Base-by-base conservation (phyloP, 2,888 invertebrate species). In the Periphyllus acericola region DNA sequence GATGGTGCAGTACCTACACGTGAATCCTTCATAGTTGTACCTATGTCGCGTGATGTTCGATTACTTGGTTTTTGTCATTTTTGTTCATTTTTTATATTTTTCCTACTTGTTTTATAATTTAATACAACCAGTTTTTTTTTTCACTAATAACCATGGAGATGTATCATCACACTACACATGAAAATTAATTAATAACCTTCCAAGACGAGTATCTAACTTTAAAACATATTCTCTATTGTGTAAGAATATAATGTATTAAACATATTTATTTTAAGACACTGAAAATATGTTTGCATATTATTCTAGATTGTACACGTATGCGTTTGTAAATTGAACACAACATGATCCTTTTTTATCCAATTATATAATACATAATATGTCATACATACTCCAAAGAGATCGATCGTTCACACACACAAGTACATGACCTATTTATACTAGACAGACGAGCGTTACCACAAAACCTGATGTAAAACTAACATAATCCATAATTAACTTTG, bases 401-500 rank as follows among this genome's bases (percentile, higher is more conserved):
- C 34, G 34, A 14, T 3, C 19, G 14, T 55, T 36, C 40, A 68
- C 19, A n/a, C 40, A 78, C 32, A 55, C 3, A 29, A 1, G 40
- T 3, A 68, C 46, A 71, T 32, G 46, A 82, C 82, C 71, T 71
- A 82, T 29, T 82, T 32, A 36, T 32, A 19, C 5, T 2, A 32
- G 32, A 82, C 46, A 32, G 71, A 6, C 25, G 6, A 71, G 32
- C 14, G 68, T 25, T 14, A 17, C 32, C 46, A 17, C 25, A 14
- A 71, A 71, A 34, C 52, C 34, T 14, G 17, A 52, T 32, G 29
- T 80, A 80, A 66, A n/a, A 25, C 17, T 52, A 52, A 11, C 36
- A 66, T 66, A 66, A 80, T 80, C 34, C 52, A 66, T 80, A 80
- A 80, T 80, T 40, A 80, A 66, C 80, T 80, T 66, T 80, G 66